Base-by-base conservation (phyloP, 2,888 invertebrate genomes). In the Drosophila cracens region DNA sequence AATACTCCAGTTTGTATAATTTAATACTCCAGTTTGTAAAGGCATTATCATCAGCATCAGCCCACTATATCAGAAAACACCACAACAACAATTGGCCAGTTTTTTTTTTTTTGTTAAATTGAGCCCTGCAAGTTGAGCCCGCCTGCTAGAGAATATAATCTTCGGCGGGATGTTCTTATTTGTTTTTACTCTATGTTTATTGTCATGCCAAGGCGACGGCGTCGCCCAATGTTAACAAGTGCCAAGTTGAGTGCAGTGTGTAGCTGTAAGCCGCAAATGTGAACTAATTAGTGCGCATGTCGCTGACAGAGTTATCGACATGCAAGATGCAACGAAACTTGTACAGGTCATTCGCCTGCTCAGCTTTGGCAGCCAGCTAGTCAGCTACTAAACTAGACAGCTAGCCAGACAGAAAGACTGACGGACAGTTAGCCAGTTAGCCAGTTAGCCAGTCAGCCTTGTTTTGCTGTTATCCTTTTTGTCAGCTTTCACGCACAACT, bases 211-310 rank as follows among this genome's bases (percentile, higher is more conserved):
- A 38, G 54, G 49, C 57, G 70, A 56, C 60, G 73, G 54, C 67
- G 64, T 80, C 74, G 76, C 79, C 79, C 70, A 73, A 80, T 74
- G 80, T 80, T 86, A 83, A 79, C 79, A 81, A 81, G 83, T 83
- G 86, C 57, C 86, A 76, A 82, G 82, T 70, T 61, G 78, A 86
- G 82, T 85, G 82, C 83, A 52, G 56, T 59, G 69, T 60, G 79
- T 79, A 73, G 75, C 81, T 79, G 76, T 77, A 76, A 63, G 74
- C 79, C 75, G 78, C 79, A 79, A 85, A 75, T 87, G 74, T 82
- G 75, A 81, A 83, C 89, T 89, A 89, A 89, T 89, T 89, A 87
- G 86, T 86, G 89, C 81, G 86, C 86, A 87, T 86, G 89, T 89
- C 76, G 86, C 83, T 87, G 86, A 74, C 83, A 81, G 79, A 79